A percentile compares a stretch with the other conserved stretches of the same genome.
These are phyloP conservation scores for Osmerus eperlanus DNA, from an alignment of 2,113 vertebrate species.

Conservation along the genomic window DNA sequence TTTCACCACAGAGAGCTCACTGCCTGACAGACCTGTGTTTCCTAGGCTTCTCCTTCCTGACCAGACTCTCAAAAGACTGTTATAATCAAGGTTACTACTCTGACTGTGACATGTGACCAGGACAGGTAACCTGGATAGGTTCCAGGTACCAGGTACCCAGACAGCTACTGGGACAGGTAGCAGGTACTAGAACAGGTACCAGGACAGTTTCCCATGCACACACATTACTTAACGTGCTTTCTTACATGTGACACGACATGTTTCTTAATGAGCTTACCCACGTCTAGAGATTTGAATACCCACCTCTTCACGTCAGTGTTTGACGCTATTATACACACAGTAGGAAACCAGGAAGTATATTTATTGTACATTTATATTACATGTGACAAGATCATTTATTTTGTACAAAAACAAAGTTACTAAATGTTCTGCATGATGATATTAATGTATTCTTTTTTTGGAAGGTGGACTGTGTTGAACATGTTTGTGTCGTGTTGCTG, in stretches of 20 bases:
- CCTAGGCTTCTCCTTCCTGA: too few species aligned
- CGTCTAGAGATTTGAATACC: conserved; percentile 21
- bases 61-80: too few species aligned
- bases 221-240: conserved; percentile 22
- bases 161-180: background rate
- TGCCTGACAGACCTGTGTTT: too few species aligned
- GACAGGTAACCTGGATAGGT: too few species aligned
- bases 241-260: too few species aligned
- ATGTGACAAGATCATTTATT: conserved; percentile 38
- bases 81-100: too few species aligned
- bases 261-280: conserved; percentile 17
- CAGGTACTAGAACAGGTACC: conserved; percentile 20
- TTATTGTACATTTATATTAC: conserved; percentile 34
- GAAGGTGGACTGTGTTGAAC: conserved; percentile 10
- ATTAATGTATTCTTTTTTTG: conserved; percentile 38
- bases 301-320: conserved; percentile 23
- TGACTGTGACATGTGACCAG: too few species aligned
- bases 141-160: background rate
- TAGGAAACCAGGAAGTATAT: background rate
- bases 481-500: conserved; percentile 17
- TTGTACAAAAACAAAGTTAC: conserved; percentile 39
- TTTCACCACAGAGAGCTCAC: too few species aligned
- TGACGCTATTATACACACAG: conserved; percentile 18
- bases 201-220: conserved; percentile 16
- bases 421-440: conserved; percentile 51